Conservation (phyloP, 2,888 invertebrate species). For the Portevinia maculata region DNA sequence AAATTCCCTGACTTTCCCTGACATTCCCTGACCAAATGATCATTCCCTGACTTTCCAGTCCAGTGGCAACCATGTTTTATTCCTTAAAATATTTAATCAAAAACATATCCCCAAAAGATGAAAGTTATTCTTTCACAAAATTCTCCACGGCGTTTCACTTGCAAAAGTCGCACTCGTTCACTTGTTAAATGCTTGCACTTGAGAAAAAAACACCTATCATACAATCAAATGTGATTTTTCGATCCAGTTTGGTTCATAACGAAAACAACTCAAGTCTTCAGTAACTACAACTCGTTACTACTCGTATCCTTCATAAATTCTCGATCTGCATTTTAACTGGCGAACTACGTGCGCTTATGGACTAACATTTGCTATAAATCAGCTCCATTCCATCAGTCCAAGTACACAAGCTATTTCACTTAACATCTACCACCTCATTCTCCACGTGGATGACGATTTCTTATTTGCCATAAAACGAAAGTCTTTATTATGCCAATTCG, state of each 20-base stretch:
- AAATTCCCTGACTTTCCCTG: too few species aligned
- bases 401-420: conserved; percentile 1
- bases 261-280: conserved; percentile 16
- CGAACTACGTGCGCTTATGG: background rate
- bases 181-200: conserved; percentile 4
- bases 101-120: too few species aligned
- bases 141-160: conserved; percentile 24
- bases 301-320: conserved; percentile 2
- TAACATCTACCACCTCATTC: background rate
- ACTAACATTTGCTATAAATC: conserved; percentile 16
- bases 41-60: too few species aligned
- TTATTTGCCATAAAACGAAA: conserved; percentile 25
- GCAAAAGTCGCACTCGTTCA: conserved; percentile 49
- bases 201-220: background rate
- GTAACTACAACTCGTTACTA: conserved; percentile 33
- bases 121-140: too few species aligned
- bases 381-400: background rate
- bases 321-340: conserved; percentile 27
- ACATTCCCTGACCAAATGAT: too few species aligned
- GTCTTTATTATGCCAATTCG: conserved; percentile 29
- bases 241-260: conserved; percentile 53
- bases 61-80: too few species aligned
- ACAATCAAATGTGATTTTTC: conserved; percentile 31
- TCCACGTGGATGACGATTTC: background rate
- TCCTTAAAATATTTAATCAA: too few species aligned